A percentile compares a stretch with the other conserved stretches of the same genome.
Evolutionary conservation across 2,113 vertebrate genomes (phyloP).

Genomic region (Chaetorhynchus papuensis): DNA sequence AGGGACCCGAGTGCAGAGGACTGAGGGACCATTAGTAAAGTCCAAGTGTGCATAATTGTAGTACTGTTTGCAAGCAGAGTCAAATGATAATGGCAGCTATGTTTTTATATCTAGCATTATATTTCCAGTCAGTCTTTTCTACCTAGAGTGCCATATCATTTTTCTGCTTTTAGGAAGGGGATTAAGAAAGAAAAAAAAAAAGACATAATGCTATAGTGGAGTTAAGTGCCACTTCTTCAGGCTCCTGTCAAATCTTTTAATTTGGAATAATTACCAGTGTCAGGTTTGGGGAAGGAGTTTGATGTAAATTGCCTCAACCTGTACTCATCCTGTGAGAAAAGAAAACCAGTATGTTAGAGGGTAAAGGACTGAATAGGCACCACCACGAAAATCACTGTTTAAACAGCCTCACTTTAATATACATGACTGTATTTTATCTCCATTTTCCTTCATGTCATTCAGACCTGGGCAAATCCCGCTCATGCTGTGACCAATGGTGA

Average conservation of each 20-base stretch:
- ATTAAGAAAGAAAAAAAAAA: slow-evolving; percentile 61
- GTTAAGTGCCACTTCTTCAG: slow-evolving; percentile 67
- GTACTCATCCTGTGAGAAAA: neutral
- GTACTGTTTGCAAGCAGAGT: slow-evolving; percentile 43
- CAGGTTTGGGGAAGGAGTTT: slow-evolving; percentile 43
- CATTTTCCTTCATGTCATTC: neutral
- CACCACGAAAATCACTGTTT: neutral
- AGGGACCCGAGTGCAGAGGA: neutral
- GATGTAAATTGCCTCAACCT: neutral
- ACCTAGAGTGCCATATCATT: slow-evolving; percentile 37
- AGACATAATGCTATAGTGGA: slow-evolving; percentile 57
- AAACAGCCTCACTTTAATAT: neutral
- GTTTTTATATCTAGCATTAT: slow-evolving; percentile 65
- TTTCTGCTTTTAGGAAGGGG: slow-evolving; percentile 71
- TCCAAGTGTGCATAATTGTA: neutral
- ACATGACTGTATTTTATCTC: neutral
- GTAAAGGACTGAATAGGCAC: neutral
- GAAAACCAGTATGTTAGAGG: neutral
- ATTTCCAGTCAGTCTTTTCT: slow-evolving; percentile 58
- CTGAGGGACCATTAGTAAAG: neutral
- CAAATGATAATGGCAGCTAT: slow-evolving; percentile 13
- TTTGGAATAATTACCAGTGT: slow-evolving; percentile 73
- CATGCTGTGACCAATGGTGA: neutral
- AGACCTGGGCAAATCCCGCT: neutral
- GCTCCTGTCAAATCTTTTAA: slow-evolving; percentile 66